Evolutionary conservation across 2,888 invertebrate species (phyloP).

Genomic region (Cephus spinipes): DNA sequence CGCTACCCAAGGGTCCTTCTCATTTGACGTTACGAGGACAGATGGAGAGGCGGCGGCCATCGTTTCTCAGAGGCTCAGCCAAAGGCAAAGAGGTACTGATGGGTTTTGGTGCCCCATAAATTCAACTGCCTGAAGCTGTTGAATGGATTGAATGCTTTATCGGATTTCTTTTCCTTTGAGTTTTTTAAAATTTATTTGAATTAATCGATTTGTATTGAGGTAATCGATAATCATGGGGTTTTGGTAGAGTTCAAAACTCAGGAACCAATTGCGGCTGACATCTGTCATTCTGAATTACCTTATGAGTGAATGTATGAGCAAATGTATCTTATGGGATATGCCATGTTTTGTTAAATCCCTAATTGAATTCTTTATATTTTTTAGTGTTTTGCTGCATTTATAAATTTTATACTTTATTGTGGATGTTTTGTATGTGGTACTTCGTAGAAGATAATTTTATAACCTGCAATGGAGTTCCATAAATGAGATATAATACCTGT

Average conservation of each 20-base stretch:
- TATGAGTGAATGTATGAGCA: not conserved
- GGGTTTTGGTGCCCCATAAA: not conserved
- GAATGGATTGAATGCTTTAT: not conserved
- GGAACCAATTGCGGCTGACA: not conserved
- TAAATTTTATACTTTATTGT: not conserved
- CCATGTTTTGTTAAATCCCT: not conserved
- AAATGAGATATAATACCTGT: not conserved
- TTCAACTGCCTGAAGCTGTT: not conserved
- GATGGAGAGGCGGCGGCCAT: slow-evolving; percentile 61
- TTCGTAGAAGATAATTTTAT: not conserved
- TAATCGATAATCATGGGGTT: not conserved
- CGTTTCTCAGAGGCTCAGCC: slow-evolving; percentile 55
- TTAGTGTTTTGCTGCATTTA: not conserved
- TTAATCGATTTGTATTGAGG: not conserved
- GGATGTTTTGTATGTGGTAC: not conserved
- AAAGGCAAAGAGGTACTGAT: slow-evolving; percentile 56
- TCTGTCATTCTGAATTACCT: not conserved
- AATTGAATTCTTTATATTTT: not conserved
- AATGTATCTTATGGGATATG: not conserved
- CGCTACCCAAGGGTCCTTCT: slow-evolving; percentile 50
- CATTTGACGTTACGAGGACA: slow-evolving; percentile 55
- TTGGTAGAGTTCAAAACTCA: not conserved
- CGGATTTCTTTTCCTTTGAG: not conserved
- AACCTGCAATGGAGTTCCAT: not conserved
- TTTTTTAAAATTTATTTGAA: not conserved